Percentiles rank a stretch among this genome's conserved stretches.
Conservation (phyloP, 2,113 vertebrate species). For the Ardeotis arabs region DNA sequence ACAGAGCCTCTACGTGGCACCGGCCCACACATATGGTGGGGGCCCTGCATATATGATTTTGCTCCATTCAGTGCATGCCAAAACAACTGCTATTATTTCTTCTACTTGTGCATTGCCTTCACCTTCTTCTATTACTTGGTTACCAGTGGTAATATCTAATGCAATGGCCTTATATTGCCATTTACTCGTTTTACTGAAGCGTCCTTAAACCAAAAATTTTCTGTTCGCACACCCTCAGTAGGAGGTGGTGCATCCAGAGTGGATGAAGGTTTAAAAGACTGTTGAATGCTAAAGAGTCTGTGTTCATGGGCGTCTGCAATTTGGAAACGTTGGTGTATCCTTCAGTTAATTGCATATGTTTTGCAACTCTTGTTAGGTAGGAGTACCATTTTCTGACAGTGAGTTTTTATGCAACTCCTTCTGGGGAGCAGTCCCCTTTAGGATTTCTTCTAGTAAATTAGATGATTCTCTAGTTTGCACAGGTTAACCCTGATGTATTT, state of each 20-base stretch:
- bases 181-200: neutral
- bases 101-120: neutral
- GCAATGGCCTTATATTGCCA: neutral
- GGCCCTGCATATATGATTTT: neutral
- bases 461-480: too few relatives aligned
- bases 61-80: neutral
- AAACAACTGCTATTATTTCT: neutral
- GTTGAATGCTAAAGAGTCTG: too few relatives aligned
- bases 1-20: neutral
- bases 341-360: too few relatives aligned
- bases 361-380: too few relatives aligned
- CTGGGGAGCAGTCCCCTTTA: too few relatives aligned
- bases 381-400: too few relatives aligned
- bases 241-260: neutral
- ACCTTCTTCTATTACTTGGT: neutral
- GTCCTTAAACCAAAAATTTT: neutral
- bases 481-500: too few relatives aligned
- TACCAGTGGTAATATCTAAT: neutral
- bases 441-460: too few relatives aligned
- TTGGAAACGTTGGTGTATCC: too few relatives aligned
- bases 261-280: too few relatives aligned
- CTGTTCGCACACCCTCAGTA: neutral
- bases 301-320: too few relatives aligned
- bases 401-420: too few relatives aligned
- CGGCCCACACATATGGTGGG: neutral